Base-by-base conservation (phyloP, 2,797 vertebrate genomes). In the Amniataba percoides region DNA sequence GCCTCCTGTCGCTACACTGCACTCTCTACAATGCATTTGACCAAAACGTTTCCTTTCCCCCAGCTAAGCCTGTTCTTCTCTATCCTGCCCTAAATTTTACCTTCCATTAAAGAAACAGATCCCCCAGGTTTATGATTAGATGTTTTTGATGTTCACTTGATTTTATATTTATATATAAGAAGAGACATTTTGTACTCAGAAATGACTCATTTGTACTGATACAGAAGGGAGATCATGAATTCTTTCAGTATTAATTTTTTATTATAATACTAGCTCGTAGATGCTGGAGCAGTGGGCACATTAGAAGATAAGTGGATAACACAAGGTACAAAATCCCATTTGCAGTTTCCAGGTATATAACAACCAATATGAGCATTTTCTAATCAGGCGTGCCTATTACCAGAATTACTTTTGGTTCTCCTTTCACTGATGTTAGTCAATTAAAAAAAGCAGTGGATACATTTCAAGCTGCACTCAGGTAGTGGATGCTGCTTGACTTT, bases 101-200 rank as follows among this genome's bases (percentile, higher is more conserved):
- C 82, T 79, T 93, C 86, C 88, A 94, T 93, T 92, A 93, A 78
- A 88, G 27, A 82, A 55, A 71, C 77, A 85, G 89, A 82, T 89
- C 91, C 88, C 84, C 53, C 27, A 83, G 87, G 83, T 82, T 59
- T 82, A 59, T 84, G 69, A 90, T 82, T 74, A 77, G 49, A 83
- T 68, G 72, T 77, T 89, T 90, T 86, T 87, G 77, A 89, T 73
- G 74, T 87, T 91, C 66, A 80, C 43, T 45, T 45, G 5, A 57
- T 71, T 77, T 64, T 66, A 59, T 68, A 48, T 75, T 13, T 62
- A 61, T 40, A 73, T 67, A 25, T 76, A 89, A 81, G 78, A 72
- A 51, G 42, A 56, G 58, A 39, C 72, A 69, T 52, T 83, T 82
- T 77, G 55, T 62, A 57, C n/a, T 64, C 16, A 42, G 49, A 57